Base-by-base conservation (phyloP, 1,140 invertebrate genomes). In the Euborellia annulipes region DNA sequence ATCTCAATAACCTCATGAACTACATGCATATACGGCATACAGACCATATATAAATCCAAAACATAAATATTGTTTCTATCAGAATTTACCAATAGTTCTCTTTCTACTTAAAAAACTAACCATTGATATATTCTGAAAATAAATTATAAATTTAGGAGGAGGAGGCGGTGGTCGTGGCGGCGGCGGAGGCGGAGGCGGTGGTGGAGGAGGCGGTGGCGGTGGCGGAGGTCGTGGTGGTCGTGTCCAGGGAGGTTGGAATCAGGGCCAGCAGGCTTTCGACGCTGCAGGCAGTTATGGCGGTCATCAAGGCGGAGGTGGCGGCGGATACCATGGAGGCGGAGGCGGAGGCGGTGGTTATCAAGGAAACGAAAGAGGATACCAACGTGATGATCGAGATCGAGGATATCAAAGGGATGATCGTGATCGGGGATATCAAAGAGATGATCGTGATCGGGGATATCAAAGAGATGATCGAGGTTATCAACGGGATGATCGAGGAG, bases 91-190 rank as follows among this genome's bases (percentile, higher is more conserved):
- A 34, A 14, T 44, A 44, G 46, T 14, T 46, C 41, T 42, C 20
- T 50, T 49, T 49, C 49, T 39, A 37, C 36, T 46, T 20, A 46
- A 59, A 63, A 40, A 53, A 59, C 46, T 18, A 36, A 30, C 42
- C 22, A 20, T 17, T 20, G 45, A 51, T 48, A 8, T 39, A n/a
- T 21, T 36, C 0, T 27, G 18, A 13, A 30, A 38, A 36, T 14
- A 40, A 16, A 23, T 37, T 45, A 48, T 34, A 38, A n/a, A 20
- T 47, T 45, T 58, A 16, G 50, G 58, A 8, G 50, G 54, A 18
- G 46, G 55, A 22, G 55, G 55, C 20, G 54, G 58, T 7, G 50
- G 55, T 18, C 56, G 58, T 42, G 49, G 55, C 16, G 54, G 55
- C 43, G 41, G 51, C n/a, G 50, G 60, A n/a, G 41, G 58, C 8